These are phyloP conservation scores for Sebastes melanostomus DNA, from an alignment of 2,797 vertebrate genomes.

Conservation along the genomic window DNA sequence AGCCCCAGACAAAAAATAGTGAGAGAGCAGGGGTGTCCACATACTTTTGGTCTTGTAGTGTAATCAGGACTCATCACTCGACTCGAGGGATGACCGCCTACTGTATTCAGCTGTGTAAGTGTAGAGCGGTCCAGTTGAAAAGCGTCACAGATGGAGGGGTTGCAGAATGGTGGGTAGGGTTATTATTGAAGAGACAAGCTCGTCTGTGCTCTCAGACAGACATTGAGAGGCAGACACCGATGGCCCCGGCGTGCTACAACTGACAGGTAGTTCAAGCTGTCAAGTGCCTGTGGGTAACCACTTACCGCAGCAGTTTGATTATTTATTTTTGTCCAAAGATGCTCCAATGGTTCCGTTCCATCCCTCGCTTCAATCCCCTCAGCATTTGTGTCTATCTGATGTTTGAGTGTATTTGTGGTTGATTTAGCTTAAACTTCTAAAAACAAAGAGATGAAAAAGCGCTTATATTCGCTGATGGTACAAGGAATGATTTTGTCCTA, in stretches of 20 bases:
- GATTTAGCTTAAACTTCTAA: conserved; percentile 20
- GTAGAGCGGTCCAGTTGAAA: conserved; percentile 1
- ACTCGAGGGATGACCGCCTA: not conserved
- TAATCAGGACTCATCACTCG: not conserved
- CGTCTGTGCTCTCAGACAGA: conserved; percentile 47
- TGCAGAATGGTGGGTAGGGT: conserved; percentile 10
- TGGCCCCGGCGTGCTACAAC: conserved; percentile 44
- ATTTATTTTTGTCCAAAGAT: conserved; percentile 62
- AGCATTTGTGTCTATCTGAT: conserved; percentile 3
- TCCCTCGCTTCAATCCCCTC: conserved; percentile 10
- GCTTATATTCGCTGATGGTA: not conserved
- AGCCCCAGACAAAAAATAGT: not conserved
- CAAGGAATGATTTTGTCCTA: conserved; percentile 23
- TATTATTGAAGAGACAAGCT: conserved; percentile 52
- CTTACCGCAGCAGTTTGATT: conserved; percentile 58
- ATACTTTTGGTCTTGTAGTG: not conserved
- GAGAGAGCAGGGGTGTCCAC: not conserved
- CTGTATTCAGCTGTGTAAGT: conserved; percentile 5
- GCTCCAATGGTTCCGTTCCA: conserved; percentile 41
- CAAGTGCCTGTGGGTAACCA: conserved; percentile 65
- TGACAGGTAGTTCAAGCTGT: conserved; percentile 74
- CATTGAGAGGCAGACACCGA: conserved; percentile 46
- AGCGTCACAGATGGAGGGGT: conserved; percentile 5
- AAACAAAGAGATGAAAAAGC: conserved; percentile 10
- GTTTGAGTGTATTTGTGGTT: conserved; percentile 22